Conservation (phyloP, 2,113 vertebrate genomes). For the human (Homo sapiens) region DNA sequence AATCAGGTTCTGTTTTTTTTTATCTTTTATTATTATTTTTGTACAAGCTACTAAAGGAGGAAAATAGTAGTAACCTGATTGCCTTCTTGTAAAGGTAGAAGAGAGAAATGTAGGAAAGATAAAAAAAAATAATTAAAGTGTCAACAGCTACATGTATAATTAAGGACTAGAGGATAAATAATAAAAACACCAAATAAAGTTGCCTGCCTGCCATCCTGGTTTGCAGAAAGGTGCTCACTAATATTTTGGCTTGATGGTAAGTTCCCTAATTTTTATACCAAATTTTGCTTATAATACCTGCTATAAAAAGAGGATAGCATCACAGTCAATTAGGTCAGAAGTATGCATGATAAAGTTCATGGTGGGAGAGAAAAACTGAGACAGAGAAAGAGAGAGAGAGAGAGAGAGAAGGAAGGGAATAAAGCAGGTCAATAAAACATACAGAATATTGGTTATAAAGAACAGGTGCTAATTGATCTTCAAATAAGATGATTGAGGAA, state of each 20-base stretch:
- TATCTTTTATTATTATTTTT: neutral
- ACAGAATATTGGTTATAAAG: neutral
- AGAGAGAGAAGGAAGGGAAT: neutral
- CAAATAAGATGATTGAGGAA: neutral
- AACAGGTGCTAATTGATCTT: neutral
- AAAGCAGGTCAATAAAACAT: neutral
- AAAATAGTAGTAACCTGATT: neutral
- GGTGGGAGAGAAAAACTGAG: neutral
- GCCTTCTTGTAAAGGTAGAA: neutral
- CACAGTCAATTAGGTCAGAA: neutral
- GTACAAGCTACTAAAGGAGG: neutral
- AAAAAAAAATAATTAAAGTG: neutral
- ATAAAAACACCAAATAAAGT: neutral
- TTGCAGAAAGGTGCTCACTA: neutral
- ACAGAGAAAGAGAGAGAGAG: accelerated
- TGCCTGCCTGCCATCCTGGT: neutral
- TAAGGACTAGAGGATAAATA: neutral
- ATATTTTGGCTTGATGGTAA: neutral
- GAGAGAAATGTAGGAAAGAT: neutral
- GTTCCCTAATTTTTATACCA: neutral
- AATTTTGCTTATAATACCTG: neutral
- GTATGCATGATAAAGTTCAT: neutral
- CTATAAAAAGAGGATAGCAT: neutral
- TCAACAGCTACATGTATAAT: neutral
- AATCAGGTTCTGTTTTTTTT: neutral